Percentiles rank a stretch among this genome's conserved stretches.
phyloP scores from a whole-genome alignment of 2,888 invertebrate genomes.

The Cryptocephalus primarius region DNA sequence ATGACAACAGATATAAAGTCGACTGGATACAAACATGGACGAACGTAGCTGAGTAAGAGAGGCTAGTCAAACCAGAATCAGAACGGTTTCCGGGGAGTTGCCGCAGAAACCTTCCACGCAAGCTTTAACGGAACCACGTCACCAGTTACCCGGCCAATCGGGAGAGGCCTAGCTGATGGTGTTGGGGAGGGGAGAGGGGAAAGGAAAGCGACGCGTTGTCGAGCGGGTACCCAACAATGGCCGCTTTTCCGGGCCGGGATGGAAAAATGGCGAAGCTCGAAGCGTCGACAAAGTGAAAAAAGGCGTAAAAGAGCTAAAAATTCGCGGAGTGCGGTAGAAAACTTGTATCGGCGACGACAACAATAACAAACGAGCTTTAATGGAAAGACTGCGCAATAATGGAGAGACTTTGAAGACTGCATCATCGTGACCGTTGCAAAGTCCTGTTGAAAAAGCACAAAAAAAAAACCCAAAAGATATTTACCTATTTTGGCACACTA shows the following conservation, averaged over 20 bases:
- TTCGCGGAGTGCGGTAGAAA: too few relatives aligned
- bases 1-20: not conserved
- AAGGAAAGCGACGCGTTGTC: constrained; percentile 32
- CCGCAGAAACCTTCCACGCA: constrained; percentile 15
- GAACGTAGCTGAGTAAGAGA: constrained; percentile 6
- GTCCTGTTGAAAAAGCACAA: too few relatives aligned
- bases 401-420: too few relatives aligned
- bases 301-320: too few relatives aligned
- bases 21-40: constrained; percentile 4
- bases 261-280: constrained; percentile 37
- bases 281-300: constrained; percentile 10
- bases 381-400: too few relatives aligned
- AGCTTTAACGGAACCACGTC: constrained; percentile 23
- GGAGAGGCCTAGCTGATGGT: too few relatives aligned
- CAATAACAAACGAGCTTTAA: too few relatives aligned
- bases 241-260: constrained; percentile 35
- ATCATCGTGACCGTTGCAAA: too few relatives aligned
- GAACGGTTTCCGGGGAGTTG: constrained; percentile 3
- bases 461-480: constrained; percentile 8
- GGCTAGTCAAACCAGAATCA: not conserved
- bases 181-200: constrained; percentile 19
- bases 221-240: constrained; percentile 31
- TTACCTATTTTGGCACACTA: constrained; percentile 41
- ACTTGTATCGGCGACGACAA: too few relatives aligned
- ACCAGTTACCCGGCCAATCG: constrained; percentile 4